A percentile compares a stretch with the other conserved stretches of the same genome.
These are phyloP conservation scores for Drosophila dunni DNA, from an alignment of 1,140 invertebrate genomes.

Conservation along the genomic window DNA sequence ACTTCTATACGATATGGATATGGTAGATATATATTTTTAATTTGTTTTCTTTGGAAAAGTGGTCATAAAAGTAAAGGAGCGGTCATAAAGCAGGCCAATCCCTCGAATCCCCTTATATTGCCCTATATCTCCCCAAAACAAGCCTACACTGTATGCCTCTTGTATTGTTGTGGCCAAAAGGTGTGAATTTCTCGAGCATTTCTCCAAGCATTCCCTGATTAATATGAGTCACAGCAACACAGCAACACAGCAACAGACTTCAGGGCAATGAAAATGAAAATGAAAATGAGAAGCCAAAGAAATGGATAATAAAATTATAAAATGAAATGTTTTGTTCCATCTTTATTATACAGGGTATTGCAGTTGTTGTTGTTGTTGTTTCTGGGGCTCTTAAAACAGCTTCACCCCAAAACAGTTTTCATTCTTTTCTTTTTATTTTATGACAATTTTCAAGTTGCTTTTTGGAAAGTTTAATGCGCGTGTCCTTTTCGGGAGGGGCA, in stretches of 20 bases:
- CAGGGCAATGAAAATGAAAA: conserved; percentile 58
- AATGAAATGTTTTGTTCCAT: conserved; percentile 71
- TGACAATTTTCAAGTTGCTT: conserved; percentile 45
- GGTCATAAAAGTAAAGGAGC: conserved; percentile 67
- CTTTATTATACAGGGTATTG: conserved; percentile 60
- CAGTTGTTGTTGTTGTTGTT: conserved; percentile 20
- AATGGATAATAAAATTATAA: conserved; percentile 76
- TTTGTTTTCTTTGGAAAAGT: conserved; percentile 76
- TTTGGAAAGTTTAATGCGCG: conserved; percentile 27
- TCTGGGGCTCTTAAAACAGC: conserved; percentile 4
- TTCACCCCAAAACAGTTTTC: conserved; percentile 15
- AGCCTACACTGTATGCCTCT: not conserved
- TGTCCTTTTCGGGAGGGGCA: conserved; percentile 27
- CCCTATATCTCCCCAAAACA: not conserved
- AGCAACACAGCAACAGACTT: conserved; percentile 27
- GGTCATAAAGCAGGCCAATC: conserved; percentile 64
- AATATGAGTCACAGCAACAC: conserved; percentile 45
- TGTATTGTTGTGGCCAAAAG: conserved; percentile 75
- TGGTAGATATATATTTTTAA: conserved; percentile 66
- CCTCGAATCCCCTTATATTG: conserved; percentile 25
- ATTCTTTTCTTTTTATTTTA: conserved; percentile 20
- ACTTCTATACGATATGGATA: conserved; percentile 56
- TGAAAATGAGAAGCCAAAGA: conserved; percentile 49
- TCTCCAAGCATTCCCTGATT: conserved; percentile 52
- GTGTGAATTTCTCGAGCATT: conserved; percentile 68